phyloP scores from a whole-genome alignment of 2,797 vertebrate species.

The Anableps anableps region DNA sequence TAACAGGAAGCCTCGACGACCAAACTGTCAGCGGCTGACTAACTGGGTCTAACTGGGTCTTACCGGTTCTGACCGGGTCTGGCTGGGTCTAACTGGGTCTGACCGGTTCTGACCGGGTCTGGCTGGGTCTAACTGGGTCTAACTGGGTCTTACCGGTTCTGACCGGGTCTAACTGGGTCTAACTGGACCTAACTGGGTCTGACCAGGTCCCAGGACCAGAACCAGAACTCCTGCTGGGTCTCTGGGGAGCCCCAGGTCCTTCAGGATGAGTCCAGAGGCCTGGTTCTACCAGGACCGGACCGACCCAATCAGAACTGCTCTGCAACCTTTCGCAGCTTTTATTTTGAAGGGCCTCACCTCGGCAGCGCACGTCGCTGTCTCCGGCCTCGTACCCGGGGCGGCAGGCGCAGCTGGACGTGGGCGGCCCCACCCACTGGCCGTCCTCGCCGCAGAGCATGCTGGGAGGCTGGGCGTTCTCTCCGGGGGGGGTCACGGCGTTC shows the following conservation, averaged over 20 bases:
- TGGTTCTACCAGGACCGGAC: too few species aligned
- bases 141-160: too few species aligned
- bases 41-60: too few species aligned
- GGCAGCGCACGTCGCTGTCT: slow-evolving; percentile 76
- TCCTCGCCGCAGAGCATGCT: slow-evolving; percentile 89
- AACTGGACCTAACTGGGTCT: too few species aligned
- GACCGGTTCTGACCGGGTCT: too few species aligned
- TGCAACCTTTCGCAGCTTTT: neutral
- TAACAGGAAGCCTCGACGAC: slow-evolving; percentile 65
- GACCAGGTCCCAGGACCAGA: neutral
- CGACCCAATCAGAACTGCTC: neutral
- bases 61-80: too few species aligned
- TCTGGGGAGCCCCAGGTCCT: neutral
- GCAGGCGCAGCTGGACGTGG: slow-evolving; percentile 82
- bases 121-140: too few species aligned
- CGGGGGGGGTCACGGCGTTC: slow-evolving; percentile 71
- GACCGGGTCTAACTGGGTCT: too few species aligned
- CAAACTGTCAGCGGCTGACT: neutral
- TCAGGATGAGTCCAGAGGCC: too few species aligned
- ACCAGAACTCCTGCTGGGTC: neutral
- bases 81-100: too few species aligned
- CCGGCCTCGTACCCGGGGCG: slow-evolving; percentile 79
- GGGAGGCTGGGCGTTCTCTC: slow-evolving; percentile 71
- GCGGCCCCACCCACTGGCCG: slow-evolving; percentile 87
- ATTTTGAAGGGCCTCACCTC: slow-evolving; percentile 73